These are phyloP conservation scores for Adelognathus sp. DNA, from an alignment of 2,888 invertebrate genomes.

Conservation along the genomic window DNA sequence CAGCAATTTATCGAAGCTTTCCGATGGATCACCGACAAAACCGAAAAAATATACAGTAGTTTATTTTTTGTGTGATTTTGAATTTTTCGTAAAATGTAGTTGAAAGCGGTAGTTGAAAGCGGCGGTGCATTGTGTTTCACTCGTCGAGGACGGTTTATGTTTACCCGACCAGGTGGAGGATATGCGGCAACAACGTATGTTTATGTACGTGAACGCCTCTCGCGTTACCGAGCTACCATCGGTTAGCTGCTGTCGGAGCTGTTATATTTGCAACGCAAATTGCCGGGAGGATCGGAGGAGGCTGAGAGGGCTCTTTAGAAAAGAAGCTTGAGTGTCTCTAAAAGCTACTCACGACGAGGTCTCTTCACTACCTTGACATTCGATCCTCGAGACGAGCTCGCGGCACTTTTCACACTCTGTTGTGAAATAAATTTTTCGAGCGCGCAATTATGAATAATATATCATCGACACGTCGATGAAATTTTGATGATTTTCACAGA, in stretches of 20 bases:
- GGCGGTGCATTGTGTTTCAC: conserved; percentile 31
- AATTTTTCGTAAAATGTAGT: too few relatives aligned
- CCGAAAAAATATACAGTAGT: too few relatives aligned
- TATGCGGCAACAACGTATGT: neutral
- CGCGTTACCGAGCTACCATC: conserved; percentile 3
- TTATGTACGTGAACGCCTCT: neutral
- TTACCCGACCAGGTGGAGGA: conserved; percentile 8
- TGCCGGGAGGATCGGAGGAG: neutral
- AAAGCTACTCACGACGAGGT: conserved; percentile 34
- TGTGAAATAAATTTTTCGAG: too few relatives aligned
- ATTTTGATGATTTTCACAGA: too few relatives aligned
- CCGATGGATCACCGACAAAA: too few relatives aligned
- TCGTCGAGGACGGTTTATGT: conserved; percentile 33
- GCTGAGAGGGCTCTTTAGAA: neutral
- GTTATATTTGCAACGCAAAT: conserved; percentile 50
- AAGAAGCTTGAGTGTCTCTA: conserved; percentile 17
- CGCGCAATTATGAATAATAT: too few relatives aligned
- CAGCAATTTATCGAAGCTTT: too few relatives aligned
- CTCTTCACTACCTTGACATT: conserved; percentile 16
- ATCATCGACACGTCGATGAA: too few relatives aligned
- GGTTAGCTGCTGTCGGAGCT: conserved; percentile 17
- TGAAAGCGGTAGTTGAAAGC: neutral
- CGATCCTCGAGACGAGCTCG: conserved; percentile 41
- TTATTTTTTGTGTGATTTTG: too few relatives aligned
- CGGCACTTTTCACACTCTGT: too few relatives aligned